phyloP scores from a whole-genome alignment of 2,113 vertebrate genomes.

The Nibea albiflora region DNA sequence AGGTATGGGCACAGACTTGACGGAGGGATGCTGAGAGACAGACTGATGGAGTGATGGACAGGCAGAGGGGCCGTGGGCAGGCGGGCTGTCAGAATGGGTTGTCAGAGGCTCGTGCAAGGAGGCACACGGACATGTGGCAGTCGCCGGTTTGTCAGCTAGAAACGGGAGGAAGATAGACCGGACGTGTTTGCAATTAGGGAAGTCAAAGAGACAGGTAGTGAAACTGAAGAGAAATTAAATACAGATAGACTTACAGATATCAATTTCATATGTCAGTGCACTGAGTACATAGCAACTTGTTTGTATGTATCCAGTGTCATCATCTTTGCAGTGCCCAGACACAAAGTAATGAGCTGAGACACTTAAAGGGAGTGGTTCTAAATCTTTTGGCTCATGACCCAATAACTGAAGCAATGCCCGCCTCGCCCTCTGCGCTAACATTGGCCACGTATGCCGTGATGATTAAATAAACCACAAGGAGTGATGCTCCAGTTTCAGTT shows the following conservation, averaged over 20 bases:
- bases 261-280: not conserved
- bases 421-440: constrained; percentile 13
- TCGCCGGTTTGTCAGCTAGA: not conserved
- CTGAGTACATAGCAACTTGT: not conserved
- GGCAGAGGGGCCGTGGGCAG: not conserved
- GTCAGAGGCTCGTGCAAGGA: constrained; percentile 9
- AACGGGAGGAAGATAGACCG: not conserved
- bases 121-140: not conserved
- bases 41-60: constrained; percentile 6
- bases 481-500: not conserved
- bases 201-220: not conserved
- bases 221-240: not conserved
- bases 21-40: not conserved
- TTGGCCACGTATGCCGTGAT: not conserved
- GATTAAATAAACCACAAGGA: not conserved
- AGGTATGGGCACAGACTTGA: constrained; percentile 81
- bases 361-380: constrained; percentile 21
- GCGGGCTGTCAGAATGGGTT: not conserved
- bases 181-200: constrained; percentile 2
- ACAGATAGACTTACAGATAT: not conserved
- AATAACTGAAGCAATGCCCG: constrained; percentile 15
- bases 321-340: not conserved
- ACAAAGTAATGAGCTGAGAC: not conserved
- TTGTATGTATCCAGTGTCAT: not conserved
- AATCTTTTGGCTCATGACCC: not conserved